These are phyloP conservation scores for Platynereis dumerilii DNA, from an alignment of 2,888 invertebrate species.

Conservation along the genomic window DNA sequence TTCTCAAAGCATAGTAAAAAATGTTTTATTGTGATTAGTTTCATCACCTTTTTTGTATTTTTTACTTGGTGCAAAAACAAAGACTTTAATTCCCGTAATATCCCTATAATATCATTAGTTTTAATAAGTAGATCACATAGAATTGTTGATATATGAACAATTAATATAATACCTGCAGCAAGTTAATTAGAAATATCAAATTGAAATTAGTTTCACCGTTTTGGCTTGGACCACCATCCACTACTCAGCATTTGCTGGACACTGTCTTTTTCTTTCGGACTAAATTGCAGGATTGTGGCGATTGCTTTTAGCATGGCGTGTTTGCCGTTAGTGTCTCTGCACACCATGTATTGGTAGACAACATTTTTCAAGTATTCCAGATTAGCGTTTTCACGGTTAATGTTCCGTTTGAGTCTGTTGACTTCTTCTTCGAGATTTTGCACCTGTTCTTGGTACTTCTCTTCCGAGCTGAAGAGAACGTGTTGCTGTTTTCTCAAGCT, in stretches of 20 bases:
- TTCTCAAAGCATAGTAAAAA: too few species aligned
- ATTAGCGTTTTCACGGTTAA: conserved; percentile 81
- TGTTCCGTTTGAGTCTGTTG: conserved; percentile 62
- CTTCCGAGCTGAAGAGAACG: conserved; percentile 58
- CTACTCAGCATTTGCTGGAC: conserved; percentile 19
- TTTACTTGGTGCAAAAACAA: too few species aligned
- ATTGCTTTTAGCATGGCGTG: conserved; percentile 89
- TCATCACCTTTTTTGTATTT: too few species aligned
- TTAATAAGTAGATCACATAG: too few species aligned
- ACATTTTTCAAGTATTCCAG: conserved; percentile 91
- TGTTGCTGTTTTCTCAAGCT: conserved; percentile 68
- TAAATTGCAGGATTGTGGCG: conserved; percentile 83
- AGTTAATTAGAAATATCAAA: too few species aligned
- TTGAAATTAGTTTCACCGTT: too few species aligned
- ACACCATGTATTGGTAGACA: conserved; percentile 79
- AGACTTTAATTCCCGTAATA: too few species aligned
- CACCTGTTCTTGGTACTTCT: conserved; percentile 66
- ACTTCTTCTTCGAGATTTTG: conserved; percentile 67
- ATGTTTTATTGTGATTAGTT: too few species aligned
- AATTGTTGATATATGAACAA: too few species aligned
- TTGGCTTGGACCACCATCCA: conserved; percentile 32
- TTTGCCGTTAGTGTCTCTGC: conserved; percentile 73
- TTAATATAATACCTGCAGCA: too few species aligned
- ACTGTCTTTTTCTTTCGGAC: conserved; percentile 70
- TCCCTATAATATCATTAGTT: too few species aligned